phyloP scores from a whole-genome alignment of 2,113 vertebrate species.

The Origma solitaria region DNA sequence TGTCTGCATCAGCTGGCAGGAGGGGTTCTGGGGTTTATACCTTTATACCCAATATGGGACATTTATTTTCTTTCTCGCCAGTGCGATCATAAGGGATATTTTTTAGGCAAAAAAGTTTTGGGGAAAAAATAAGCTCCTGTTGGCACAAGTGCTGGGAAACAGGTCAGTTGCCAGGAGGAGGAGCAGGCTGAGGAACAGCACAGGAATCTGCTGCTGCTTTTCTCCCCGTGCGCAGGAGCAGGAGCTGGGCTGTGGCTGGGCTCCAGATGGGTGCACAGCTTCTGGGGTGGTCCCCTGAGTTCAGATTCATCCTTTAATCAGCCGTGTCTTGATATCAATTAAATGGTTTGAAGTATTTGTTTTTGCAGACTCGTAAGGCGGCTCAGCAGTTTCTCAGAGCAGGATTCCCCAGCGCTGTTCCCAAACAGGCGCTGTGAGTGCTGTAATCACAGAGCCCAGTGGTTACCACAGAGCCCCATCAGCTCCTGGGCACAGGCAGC shows the following conservation, averaged over 20 bases:
- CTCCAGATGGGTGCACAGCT: background rate
- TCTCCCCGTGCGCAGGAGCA: background rate
- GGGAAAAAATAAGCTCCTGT: background rate
- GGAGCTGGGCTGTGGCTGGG: background rate
- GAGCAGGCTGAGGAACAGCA: background rate
- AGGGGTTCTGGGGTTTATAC: background rate
- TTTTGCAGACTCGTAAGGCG: background rate
- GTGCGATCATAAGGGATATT: background rate
- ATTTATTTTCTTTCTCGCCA: background rate
- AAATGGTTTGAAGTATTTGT: background rate
- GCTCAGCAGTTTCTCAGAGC: background rate
- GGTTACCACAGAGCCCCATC: background rate
- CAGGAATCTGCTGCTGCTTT: background rate
- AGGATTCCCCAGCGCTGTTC: background rate
- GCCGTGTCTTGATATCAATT: background rate
- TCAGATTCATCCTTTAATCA: background rate
- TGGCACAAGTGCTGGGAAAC: background rate
- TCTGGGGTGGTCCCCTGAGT: background rate
- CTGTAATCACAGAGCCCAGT: fast-evolving
- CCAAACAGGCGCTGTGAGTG: fast-evolving
- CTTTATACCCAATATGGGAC: background rate
- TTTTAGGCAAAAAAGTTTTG: background rate
- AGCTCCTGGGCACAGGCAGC: background rate
- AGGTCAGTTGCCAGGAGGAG: background rate
- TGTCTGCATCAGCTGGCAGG: background rate